phyloP scores from a whole-genome alignment of 1,140 invertebrate species.

The Cherax quadricarinatus region DNA sequence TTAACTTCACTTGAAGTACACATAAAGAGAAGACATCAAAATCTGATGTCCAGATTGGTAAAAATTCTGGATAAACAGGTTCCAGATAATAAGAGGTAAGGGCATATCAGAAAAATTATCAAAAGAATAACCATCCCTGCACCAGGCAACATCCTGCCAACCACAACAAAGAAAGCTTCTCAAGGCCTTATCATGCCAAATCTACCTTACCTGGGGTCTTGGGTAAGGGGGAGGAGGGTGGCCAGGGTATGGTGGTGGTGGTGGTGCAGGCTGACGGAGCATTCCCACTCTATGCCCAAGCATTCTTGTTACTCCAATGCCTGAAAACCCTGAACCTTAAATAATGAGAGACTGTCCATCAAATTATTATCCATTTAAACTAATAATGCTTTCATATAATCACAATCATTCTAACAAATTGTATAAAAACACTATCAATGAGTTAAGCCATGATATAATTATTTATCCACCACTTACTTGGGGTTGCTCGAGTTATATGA shows the following conservation, averaged over 20 bases:
- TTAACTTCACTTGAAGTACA: neutral
- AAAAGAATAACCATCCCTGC: conserved; percentile 51
- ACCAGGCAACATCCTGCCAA: conserved; percentile 59
- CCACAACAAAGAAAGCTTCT: conserved; percentile 55
- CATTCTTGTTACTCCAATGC: conserved; percentile 45
- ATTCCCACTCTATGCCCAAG: conserved; percentile 21
- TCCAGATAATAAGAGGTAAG: conserved; percentile 19
- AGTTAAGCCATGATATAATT: neutral
- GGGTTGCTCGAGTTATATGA: conserved; percentile 45
- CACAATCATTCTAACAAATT: neutral
- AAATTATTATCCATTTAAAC: neutral
- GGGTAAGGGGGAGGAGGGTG: conserved; percentile 64
- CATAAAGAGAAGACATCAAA: neutral
- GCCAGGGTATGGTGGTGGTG: conserved; percentile 53
- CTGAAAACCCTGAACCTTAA: conserved; percentile 35
- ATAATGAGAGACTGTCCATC: neutral
- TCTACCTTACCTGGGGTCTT: conserved; percentile 39
- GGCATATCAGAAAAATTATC: conserved; percentile 3
- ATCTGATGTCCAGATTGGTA: neutral
- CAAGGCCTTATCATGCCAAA: conserved; percentile 36
- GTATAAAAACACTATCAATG: neutral
- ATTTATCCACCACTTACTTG: conserved; percentile 30
- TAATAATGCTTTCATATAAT: neutral
- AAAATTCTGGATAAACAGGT: conserved; percentile 6
- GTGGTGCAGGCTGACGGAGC: conserved; percentile 48